phyloP scores from a whole-genome alignment of 2,888 invertebrate genomes.

The Spodoptera littoralis region DNA sequence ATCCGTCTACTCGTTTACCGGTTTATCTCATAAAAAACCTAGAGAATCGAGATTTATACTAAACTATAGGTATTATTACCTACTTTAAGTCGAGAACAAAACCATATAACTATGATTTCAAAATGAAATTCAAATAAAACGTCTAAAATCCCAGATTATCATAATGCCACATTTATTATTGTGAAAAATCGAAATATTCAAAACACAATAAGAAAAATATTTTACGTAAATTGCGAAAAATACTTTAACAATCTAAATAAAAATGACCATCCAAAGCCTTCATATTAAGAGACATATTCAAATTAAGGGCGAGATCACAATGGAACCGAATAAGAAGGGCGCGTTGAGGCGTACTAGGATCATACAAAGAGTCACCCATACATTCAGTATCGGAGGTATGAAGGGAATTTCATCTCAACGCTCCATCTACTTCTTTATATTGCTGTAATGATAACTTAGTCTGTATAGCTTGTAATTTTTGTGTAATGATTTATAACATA shows the following conservation, averaged over 20 bases:
- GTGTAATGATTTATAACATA: constrained; percentile 21
- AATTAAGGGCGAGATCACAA: constrained; percentile 17
- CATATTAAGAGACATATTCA: constrained; percentile 12
- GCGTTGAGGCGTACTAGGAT: constrained; percentile 7
- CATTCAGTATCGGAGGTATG: constrained; percentile 32
- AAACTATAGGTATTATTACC: too few species aligned
- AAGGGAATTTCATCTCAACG: constrained; percentile 50
- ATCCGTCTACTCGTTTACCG: too few species aligned
- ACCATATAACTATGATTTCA: too few species aligned
- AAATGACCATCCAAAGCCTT: background rate
- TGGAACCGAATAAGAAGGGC: constrained; percentile 30
- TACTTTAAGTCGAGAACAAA: too few species aligned
- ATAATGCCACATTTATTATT: too few species aligned
- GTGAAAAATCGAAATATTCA: too few species aligned
- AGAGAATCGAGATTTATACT: too few species aligned
- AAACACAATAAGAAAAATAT: too few species aligned
- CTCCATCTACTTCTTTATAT: constrained; percentile 27
- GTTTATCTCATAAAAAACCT: too few species aligned
- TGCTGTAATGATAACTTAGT: constrained; percentile 29
- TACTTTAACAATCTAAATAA: background rate
- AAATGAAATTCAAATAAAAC: too few species aligned
- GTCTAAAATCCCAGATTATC: too few species aligned
- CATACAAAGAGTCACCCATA: constrained; percentile 41
- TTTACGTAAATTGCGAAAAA: too few species aligned
- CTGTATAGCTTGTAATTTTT: constrained; percentile 14